phyloP scores from a whole-genome alignment of 1,140 invertebrate species.

The Caenorhabditis briggsae region DNA sequence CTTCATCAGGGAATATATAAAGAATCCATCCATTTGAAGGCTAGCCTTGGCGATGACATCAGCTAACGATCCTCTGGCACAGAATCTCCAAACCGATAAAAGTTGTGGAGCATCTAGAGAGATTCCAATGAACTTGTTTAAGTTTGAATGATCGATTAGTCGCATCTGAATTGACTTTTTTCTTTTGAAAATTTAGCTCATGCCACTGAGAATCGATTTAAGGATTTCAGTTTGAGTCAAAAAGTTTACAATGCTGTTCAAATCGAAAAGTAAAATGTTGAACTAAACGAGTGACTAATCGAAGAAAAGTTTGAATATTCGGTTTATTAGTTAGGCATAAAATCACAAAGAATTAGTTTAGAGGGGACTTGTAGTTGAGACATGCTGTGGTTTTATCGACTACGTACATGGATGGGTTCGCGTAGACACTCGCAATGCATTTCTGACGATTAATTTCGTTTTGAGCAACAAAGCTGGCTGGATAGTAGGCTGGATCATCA shows the following conservation, averaged over 20 bases:
- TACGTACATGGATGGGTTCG: constrained; percentile 68
- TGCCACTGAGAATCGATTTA: no score
- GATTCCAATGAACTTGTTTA: constrained; percentile 69
- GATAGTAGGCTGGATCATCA: constrained; percentile 74
- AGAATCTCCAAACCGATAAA: constrained; percentile 59
- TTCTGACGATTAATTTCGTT: constrained; percentile 71
- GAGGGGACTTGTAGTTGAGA: constrained; percentile 54
- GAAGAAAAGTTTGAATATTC: neutral
- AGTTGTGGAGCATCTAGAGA: constrained; percentile 68
- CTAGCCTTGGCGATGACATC: constrained; percentile 22
- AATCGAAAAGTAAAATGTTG: no score
- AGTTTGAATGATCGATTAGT: constrained; percentile 71
- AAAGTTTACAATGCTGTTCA: no score
- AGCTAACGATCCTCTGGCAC: constrained; percentile 45
- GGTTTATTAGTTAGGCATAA: neutral
- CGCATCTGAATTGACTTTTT: neutral
- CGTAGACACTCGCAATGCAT: constrained; percentile 73
- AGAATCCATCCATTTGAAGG: constrained; percentile 92
- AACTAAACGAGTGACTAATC: no score
- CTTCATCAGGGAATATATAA: constrained; percentile 89
- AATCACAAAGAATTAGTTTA: constrained; percentile 1
- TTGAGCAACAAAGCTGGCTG: constrained; percentile 68
- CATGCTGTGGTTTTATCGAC: constrained; percentile 63
- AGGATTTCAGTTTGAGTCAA: no score
- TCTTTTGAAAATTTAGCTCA: no score